phyloP scores from a whole-genome alignment of 2,888 invertebrate genomes.

The Helicoverpa assulta region DNA sequence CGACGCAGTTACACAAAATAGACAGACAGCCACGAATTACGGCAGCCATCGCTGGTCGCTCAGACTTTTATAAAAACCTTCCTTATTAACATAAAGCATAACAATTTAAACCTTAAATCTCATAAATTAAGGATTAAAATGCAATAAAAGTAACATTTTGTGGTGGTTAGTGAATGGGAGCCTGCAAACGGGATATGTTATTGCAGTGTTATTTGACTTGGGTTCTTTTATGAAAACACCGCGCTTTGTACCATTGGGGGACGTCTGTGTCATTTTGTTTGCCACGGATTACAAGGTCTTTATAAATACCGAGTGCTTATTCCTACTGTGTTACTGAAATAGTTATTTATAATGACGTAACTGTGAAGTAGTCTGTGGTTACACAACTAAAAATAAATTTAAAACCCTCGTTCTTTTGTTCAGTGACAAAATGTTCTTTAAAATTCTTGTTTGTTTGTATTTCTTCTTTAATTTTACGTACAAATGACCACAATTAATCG shows the following conservation, averaged over 20 bases:
- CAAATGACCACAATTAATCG: too few relatives aligned
- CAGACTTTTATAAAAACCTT: conserved; percentile 42
- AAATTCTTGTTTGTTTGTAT: too few relatives aligned
- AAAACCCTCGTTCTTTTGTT: too few relatives aligned
- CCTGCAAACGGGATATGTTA: conserved; percentile 45
- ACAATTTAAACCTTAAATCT: conserved; percentile 23
- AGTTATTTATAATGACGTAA: background rate
- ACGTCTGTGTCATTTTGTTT: conserved; percentile 39
- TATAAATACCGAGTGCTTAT: background rate
- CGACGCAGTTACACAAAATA: conserved; percentile 53
- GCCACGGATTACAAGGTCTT: conserved; percentile 3
- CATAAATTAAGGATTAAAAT: conserved; percentile 12
- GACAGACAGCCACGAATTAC: conserved; percentile 51
- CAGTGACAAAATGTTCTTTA: too few relatives aligned
- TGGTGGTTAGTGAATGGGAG: conserved; percentile 53
- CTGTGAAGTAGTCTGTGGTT: too few relatives aligned
- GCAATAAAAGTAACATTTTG: conserved; percentile 30
- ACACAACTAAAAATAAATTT: too few relatives aligned
- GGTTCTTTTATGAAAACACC: conserved; percentile 49
- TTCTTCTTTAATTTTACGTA: too few relatives aligned
- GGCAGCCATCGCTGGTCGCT: conserved; percentile 29
- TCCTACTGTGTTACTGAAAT: background rate
- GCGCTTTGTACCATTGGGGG: conserved; percentile 43
- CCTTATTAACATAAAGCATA: conserved; percentile 9
- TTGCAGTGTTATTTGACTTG: conserved; percentile 55